Conservation (phyloP, 2,113 vertebrate genomes). For the Lampris incognitus region DNA sequence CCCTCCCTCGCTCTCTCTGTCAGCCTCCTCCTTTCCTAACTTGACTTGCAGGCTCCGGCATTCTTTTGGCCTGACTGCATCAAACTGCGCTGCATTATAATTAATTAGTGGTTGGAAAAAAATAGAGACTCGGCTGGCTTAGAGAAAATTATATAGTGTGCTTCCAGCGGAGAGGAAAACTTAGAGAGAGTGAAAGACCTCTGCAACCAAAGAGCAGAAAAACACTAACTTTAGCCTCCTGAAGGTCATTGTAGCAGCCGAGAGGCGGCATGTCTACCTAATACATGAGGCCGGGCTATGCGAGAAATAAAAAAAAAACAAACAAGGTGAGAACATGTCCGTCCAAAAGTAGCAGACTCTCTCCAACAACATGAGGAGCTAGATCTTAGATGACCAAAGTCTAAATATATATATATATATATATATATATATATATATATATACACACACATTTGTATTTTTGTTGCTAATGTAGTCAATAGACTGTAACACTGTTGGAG, state of each 20-base stretch:
- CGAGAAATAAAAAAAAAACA: neutral
- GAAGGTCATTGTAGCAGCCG: neutral
- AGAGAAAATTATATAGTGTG: constrained; percentile 81
- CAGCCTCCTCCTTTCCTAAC: constrained; percentile 51
- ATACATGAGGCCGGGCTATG: neutral
- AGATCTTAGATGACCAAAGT: neutral
- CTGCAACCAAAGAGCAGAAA: constrained; percentile 69
- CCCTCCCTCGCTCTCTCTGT: constrained; percentile 25
- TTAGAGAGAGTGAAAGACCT: constrained; percentile 65
- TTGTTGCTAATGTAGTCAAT: too few relatives aligned
- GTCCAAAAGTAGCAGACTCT: neutral
- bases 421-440: too few relatives aligned
- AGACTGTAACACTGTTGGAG: too few relatives aligned
- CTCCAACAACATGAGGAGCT: neutral
- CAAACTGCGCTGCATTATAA: constrained; percentile 77
- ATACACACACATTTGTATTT: too few relatives aligned
- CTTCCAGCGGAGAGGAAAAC: constrained; percentile 79
- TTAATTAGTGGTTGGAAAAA: constrained; percentile 86
- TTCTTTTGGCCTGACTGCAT: constrained; percentile 84
- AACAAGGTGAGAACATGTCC: neutral
- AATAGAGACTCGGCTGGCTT: constrained; percentile 79
- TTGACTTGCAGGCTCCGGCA: constrained; percentile 72
- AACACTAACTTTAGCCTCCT: constrained; percentile 34
- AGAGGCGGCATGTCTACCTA: constrained; percentile 1
- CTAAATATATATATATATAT: too few relatives aligned